Evolutionary conservation across 2,888 invertebrate genomes (phyloP), one percentile per base, ranked within the genome.

Genomic region (Lasius fuliginosus): DNA sequence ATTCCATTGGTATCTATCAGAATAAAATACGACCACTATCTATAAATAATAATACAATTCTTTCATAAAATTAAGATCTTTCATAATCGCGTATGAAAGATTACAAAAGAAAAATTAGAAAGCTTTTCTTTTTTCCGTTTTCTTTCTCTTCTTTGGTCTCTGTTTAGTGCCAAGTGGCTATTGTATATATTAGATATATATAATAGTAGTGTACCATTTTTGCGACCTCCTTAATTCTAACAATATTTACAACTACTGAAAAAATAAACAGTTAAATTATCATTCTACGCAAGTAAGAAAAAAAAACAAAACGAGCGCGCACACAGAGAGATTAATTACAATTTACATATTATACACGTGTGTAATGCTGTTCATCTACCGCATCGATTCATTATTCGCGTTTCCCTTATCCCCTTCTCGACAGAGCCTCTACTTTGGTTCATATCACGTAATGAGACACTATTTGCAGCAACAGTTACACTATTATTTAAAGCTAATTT

Each of bases 391-490:
- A 40, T 83, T 73, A 49, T 53, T 53, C 62, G 30, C 71, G 11
- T 30, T 69, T 76, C 56, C 27, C 53, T 76, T 33, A 56, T 53
- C 27, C 11, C 15, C 49, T 64, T 53, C 33, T 75, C 65, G 62
- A 68, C 42, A 60, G 74, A 81, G 79, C 36, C 42, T 79, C 58
- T 56, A 85, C 89, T 89, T 89, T 89, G 89, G 89, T 89, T 89
- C 88, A 83, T 89, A 89, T 89, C 83, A 85, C 89, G 88, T 86
- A 89, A 89, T 82, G 90, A 68, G 69, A 89, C 82, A 83, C 86
- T 86, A 89, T 89, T 89, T 90, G 85, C 89, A 89, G 90, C 90
- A 89, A 89, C 89, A 77, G 88, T 89, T 89, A 89, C 69, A 82
- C 85, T 83, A 60, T 81, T 81, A 81, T 33, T 68, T 81, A 73